A percentile compares a stretch with the other conserved stretches of the same genome.
Evolutionary conservation across 2,113 vertebrate species (phyloP).

Genomic region (Phaethornis superciliosus): DNA sequence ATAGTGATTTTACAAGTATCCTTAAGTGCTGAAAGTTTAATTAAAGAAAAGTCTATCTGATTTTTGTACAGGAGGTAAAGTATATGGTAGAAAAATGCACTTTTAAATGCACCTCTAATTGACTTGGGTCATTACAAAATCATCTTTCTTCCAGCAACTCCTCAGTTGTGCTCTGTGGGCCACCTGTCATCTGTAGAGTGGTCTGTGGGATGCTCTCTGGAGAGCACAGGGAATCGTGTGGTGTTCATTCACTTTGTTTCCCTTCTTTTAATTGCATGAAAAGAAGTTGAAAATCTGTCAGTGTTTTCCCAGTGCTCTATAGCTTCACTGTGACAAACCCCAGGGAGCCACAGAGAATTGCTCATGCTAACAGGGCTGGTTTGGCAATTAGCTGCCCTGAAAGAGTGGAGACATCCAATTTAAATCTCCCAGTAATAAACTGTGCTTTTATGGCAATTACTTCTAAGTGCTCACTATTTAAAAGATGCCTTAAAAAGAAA

Average conservation of each 20-base stretch:
- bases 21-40: background rate
- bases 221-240: background rate
- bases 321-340: background rate
- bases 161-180: background rate
- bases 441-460: background rate
- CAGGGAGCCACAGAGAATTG: background rate
- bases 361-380: background rate
- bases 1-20: background rate
- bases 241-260: background rate
- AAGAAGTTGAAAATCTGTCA: constrained; percentile 25
- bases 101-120: background rate
- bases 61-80: background rate
- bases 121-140: background rate
- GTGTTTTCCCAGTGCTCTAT: background rate
- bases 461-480: background rate
- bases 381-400: background rate
- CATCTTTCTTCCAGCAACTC: background rate
- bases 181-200: background rate
- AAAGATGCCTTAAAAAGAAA: background rate
- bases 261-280: background rate
- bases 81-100: background rate
- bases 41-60: background rate
- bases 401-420: background rate
- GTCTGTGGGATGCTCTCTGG: background rate
- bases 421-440: background rate